Percentiles rank a stretch among this genome's conserved stretches.
phyloP scores from a whole-genome alignment of 1,140 invertebrate genomes.

The Apis dorsata region DNA sequence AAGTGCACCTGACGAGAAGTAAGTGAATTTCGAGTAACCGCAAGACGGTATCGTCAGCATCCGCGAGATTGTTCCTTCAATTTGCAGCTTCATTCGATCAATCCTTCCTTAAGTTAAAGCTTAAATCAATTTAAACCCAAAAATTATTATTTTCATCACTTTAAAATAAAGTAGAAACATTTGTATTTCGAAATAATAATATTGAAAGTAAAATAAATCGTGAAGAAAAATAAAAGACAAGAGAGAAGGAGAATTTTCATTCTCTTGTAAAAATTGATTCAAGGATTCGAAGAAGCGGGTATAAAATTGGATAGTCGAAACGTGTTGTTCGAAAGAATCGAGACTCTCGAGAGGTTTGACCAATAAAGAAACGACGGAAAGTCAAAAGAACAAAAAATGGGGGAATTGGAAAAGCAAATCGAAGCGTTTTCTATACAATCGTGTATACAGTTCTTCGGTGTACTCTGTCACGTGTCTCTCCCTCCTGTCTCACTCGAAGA shows the following conservation, averaged over 20 bases:
- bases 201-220: no score
- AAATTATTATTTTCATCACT: no score
- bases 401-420: neutral
- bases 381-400: neutral
- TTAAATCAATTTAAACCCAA: no score
- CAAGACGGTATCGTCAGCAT: neutral
- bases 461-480: neutral
- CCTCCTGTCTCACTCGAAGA: neutral
- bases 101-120: neutral
- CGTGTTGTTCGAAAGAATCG: neutral
- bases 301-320: neutral
- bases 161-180: no score
- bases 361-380: neutral
- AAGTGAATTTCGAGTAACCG: conserved; percentile 2
- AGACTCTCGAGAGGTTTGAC: neutral
- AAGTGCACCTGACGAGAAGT: neutral
- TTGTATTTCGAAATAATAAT: no score
- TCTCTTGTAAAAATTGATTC: no score
- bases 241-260: no score
- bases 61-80: neutral
- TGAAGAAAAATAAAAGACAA: no score
- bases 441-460: neutral
- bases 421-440: neutral
- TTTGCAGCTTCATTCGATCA: neutral
- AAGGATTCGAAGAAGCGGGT: neutral